phyloP scores from a whole-genome alignment of 2,113 vertebrate genomes.

The Petromus typicus region DNA sequence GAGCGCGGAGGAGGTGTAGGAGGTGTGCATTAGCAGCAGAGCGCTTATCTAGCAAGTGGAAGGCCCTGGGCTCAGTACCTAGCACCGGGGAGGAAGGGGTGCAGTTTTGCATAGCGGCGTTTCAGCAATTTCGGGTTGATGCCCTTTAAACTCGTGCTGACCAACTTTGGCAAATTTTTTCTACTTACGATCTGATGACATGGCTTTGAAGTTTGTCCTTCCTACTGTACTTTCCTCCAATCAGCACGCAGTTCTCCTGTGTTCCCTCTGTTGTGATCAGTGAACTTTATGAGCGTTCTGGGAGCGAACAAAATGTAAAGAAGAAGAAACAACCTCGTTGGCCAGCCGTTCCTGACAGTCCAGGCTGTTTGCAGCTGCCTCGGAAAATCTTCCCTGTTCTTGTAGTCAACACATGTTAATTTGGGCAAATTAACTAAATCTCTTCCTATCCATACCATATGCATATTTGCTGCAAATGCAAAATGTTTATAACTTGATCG shows the following conservation, averaged over 20 bases:
- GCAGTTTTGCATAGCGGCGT: background rate
- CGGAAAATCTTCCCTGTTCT: background rate
- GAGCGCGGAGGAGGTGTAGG: too few relatives aligned
- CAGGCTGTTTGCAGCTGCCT: background rate
- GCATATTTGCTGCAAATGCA: background rate
- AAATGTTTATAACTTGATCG: background rate
- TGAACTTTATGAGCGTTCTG: background rate
- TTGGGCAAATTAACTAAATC: background rate
- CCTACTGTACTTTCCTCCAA: background rate
- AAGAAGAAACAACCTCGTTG: background rate
- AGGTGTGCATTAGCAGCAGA: background rate
- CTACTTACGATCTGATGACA: background rate
- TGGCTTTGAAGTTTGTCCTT: background rate
- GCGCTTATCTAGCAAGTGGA: too few relatives aligned
- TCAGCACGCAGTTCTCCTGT: background rate
- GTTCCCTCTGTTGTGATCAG: background rate
- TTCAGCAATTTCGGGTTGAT: background rate
- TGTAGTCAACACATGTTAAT: background rate
- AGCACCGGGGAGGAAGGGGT: background rate
- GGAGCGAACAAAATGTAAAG: background rate
- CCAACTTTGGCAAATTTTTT: background rate
- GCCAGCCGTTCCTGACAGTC: background rate
- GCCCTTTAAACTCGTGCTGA: background rate
- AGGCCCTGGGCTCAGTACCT: background rate
- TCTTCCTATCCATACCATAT: background rate